Evolutionary conservation across 2,113 vertebrate genomes (phyloP).

Genomic region (Laticauda laticaudata): DNA sequence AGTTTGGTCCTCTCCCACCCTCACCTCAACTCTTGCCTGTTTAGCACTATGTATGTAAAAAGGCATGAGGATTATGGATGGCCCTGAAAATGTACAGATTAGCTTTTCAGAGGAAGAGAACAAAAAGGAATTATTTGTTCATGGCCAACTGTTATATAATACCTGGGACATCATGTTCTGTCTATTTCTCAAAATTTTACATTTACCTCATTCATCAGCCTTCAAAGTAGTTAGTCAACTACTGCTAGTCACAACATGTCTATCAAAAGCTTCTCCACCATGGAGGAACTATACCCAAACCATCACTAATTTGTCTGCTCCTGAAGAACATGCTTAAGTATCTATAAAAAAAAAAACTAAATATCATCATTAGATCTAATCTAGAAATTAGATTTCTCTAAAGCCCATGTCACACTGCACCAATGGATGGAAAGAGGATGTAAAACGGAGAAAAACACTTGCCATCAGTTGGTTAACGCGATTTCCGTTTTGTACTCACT

Average conservation of each 20-base stretch:
- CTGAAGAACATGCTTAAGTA: slow-evolving; percentile 29
- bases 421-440: too few species aligned
- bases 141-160: slow-evolving; percentile 6
- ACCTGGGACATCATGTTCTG: neutral
- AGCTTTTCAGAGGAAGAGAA: neutral
- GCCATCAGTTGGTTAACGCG: too few species aligned
- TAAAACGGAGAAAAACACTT: too few species aligned
- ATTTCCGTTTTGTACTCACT: too few species aligned
- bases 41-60: neutral
- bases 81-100: neutral
- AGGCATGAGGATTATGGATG: too few species aligned
- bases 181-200: neutral
- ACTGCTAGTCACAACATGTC: slow-evolving; percentile 24
- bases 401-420: too few species aligned
- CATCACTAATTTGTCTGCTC: neutral
- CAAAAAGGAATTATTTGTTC: slow-evolving; percentile 8
- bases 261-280: slow-evolving; percentile 27
- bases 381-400: too few species aligned
- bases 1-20: neutral
- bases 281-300: rapidly evolving
- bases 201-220: neutral
- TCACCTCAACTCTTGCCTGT: neutral
- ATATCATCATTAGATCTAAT: neutral
- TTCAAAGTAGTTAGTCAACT: slow-evolving; percentile 29
- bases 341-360: slow-evolving; percentile 14